These are phyloP conservation scores for Oscheius myriophilus DNA, from an alignment of 2,888 invertebrate species.

Conservation along the genomic window DNA sequence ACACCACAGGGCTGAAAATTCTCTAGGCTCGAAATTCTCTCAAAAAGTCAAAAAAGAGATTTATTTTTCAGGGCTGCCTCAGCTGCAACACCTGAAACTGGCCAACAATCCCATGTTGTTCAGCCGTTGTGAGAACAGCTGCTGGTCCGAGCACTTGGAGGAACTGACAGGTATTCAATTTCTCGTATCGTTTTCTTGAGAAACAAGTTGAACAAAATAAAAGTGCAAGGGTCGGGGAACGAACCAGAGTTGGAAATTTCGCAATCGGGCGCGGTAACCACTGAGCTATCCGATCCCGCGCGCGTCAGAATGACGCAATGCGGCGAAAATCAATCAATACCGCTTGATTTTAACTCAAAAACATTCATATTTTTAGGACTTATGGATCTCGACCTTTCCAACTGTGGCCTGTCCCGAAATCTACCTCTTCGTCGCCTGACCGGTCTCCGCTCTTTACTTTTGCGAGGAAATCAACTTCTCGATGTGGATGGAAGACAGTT, in stretches of 20 bases:
- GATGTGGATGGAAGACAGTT: slow-evolving; percentile 47
- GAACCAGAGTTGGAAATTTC: neutral
- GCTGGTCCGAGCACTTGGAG: slow-evolving; percentile 53
- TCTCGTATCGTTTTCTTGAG: neutral
- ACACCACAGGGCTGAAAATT: neutral
- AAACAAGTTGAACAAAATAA: no score
- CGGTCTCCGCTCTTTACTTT: slow-evolving; percentile 33
- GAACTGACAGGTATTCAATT: slow-evolving; percentile 38
- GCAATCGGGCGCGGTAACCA: neutral
- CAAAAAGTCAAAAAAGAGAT: neutral
- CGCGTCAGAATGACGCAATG: no score
- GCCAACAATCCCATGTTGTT: slow-evolving; percentile 24
- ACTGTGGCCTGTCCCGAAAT: slow-evolving; percentile 42
- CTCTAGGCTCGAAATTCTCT: neutral
- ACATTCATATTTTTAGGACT: slow-evolving; percentile 28
- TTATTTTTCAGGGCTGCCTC: slow-evolving; percentile 29
- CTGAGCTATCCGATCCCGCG: no score
- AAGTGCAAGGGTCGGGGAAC: no score
- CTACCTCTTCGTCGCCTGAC: slow-evolving; percentile 37
- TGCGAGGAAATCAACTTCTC: slow-evolving; percentile 42
- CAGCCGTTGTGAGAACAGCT: slow-evolving; percentile 30
- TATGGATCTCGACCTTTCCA: slow-evolving; percentile 59
- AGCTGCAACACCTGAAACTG: slow-evolving; percentile 27
- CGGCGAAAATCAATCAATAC: no score
- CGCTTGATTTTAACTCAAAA: neutral